phyloP scores from a whole-genome alignment of 1,140 invertebrate species.

The Zophobas morio region DNA sequence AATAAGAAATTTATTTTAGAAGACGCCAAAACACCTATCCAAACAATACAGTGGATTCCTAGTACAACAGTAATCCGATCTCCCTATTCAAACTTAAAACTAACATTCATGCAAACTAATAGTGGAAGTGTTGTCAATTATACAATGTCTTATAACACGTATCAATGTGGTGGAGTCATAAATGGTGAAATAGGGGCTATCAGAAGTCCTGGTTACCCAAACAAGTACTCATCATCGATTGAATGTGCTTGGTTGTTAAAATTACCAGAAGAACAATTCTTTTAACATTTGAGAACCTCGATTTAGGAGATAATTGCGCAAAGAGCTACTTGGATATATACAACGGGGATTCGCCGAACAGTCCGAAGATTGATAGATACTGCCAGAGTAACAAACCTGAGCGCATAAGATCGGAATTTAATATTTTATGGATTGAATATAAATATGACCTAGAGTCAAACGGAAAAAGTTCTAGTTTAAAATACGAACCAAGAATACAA shows the following conservation, averaged over 20 bases:
- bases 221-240: conserved; percentile 60
- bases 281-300: conserved; percentile 70
- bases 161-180: conserved; percentile 75
- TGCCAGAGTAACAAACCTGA: conserved; percentile 70
- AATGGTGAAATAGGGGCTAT: conserved; percentile 63
- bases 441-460: conserved; percentile 67
- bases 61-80: not conserved
- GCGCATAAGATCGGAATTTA: conserved; percentile 67
- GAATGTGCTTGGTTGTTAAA: conserved; percentile 79
- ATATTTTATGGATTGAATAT: conserved; percentile 78
- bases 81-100: no score
- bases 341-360: conserved; percentile 70
- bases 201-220: conserved; percentile 64
- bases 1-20: conserved; percentile 5
- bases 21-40: not conserved
- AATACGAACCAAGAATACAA: conserved; percentile 57
- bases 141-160: conserved; percentile 66
- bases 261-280: conserved; percentile 71
- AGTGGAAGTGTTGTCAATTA: conserved; percentile 62
- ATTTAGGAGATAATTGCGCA: conserved; percentile 71
- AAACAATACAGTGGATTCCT: not conserved
- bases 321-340: conserved; percentile 76
- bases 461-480: conserved; percentile 63
- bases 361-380: conserved; percentile 74
- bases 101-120: no score